Evolutionary conservation across 1,140 invertebrate species (phyloP).

Genomic region (Brachionus manjavacas): DNA sequence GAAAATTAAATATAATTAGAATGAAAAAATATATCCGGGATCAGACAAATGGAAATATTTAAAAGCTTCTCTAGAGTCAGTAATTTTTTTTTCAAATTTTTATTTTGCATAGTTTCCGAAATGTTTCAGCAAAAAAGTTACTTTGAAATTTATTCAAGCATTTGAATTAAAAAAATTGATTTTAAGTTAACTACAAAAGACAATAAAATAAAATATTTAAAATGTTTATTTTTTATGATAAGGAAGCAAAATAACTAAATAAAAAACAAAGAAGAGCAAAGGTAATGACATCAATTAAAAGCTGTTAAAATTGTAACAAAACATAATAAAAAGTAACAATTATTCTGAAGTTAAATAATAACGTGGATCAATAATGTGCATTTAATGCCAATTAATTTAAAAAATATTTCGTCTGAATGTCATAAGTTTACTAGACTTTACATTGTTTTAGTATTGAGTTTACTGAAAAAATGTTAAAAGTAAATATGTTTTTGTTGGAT

Average conservation of each 20-base stretch:
- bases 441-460: neutral
- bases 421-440: neutral
- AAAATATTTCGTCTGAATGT: neutral
- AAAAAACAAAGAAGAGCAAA: neutral
- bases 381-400: neutral
- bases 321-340: neutral
- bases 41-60: neutral
- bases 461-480: neutral
- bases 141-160: neutral
- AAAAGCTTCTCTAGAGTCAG: neutral
- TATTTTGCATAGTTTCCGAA: neutral
- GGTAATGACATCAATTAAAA: neutral
- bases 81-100: neutral
- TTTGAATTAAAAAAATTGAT: neutral
- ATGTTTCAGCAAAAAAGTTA: neutral
- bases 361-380: neutral
- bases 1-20: neutral
- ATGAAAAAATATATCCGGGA: neutral
- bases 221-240: neutral
- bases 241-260: neutral
- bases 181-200: neutral
- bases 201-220: neutral
- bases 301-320: neutral
- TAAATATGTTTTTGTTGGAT: neutral
- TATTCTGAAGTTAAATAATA: neutral